Evolutionary conservation across 2,113 vertebrate genomes (phyloP).

Genomic region (Otocyon megalotis): DNA sequence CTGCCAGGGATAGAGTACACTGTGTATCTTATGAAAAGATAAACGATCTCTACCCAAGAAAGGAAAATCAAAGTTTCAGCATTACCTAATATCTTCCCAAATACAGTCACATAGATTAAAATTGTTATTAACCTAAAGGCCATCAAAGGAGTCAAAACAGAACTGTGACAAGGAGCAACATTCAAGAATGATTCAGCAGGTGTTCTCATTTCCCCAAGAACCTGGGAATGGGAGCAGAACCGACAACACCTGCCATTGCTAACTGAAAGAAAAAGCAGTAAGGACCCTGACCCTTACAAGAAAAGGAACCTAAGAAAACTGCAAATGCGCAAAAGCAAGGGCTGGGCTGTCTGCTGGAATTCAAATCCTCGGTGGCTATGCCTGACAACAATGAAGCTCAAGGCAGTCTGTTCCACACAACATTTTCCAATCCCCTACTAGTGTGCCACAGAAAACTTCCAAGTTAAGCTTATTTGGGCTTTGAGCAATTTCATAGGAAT

Average conservation of each 20-base stretch:
- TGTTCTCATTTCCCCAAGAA: neutral
- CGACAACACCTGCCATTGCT: neutral
- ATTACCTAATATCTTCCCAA: neutral
- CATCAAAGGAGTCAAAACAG: neutral
- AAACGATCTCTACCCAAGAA: neutral
- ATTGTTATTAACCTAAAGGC: neutral
- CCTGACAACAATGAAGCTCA: neutral
- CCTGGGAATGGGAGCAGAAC: neutral
- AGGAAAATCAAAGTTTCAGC: constrained; percentile 7
- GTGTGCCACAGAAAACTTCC: neutral
- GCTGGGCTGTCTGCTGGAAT: neutral
- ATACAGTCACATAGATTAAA: neutral
- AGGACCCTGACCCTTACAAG: neutral
- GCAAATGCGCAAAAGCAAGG: neutral
- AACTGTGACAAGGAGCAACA: neutral
- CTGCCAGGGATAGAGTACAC: neutral
- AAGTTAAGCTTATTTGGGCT: neutral
- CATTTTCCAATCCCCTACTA: neutral
- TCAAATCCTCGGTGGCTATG: neutral
- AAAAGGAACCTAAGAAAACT: neutral
- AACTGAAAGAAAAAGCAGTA: neutral
- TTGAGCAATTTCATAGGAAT: neutral
- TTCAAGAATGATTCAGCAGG: neutral
- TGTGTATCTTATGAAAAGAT: neutral
- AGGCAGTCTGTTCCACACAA: neutral